Base-by-base conservation (phyloP, 1,140 invertebrate genomes). In the Drosophila bocki region DNA sequence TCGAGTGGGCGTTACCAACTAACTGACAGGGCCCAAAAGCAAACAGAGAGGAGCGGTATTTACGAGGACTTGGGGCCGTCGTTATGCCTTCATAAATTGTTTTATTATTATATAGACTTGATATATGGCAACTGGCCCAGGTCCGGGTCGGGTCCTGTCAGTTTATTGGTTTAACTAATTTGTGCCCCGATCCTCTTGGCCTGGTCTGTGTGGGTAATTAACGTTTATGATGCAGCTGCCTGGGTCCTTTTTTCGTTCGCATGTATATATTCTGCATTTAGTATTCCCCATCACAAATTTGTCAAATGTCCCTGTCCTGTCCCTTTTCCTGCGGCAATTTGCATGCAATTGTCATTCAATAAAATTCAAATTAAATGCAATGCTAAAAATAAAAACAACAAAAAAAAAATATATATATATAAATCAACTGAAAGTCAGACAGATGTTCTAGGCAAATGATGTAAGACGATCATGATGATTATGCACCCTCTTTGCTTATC, bases 161-260 rank as follows among this genome's bases (percentile, higher is more conserved):
- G 85, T 91, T 90, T 90, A 90, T 90, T 90, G 85, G 85, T 91
- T 90, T 90, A 90, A 85, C 85, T 90, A 90, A 90, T 90, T 90
- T 90, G 67, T 90, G 71, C 37, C 54, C 59, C 60, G 45, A 51
- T 59, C 45, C 60, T 60, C 19, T 47, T 22, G 17, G n/a, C 29
- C 54, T 22, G 22, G 17, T 58, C 19, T 59, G 76, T 72, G 47
- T 57, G 77, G 78, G 82, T 84, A 84, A 84, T 84, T 85, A 84
- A 84, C 56, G 78, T 85, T 84, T 85, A 84, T 84, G 78, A 47
- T 87, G 83, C 83, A 87, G 82, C 83, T 87, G 83, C 74, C 74
- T 72, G 41, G 67, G 35, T 71, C 63, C 50, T 39, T 59, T 35
- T 47, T 67, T 65, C 37, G 45, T 7, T 65, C 37, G 45, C 3